Percentiles rank a stretch among this genome's conserved stretches.
These are phyloP conservation scores for Enteromius anoplus DNA, from an alignment of 2,797 vertebrate genomes.

Conservation along the genomic window DNA sequence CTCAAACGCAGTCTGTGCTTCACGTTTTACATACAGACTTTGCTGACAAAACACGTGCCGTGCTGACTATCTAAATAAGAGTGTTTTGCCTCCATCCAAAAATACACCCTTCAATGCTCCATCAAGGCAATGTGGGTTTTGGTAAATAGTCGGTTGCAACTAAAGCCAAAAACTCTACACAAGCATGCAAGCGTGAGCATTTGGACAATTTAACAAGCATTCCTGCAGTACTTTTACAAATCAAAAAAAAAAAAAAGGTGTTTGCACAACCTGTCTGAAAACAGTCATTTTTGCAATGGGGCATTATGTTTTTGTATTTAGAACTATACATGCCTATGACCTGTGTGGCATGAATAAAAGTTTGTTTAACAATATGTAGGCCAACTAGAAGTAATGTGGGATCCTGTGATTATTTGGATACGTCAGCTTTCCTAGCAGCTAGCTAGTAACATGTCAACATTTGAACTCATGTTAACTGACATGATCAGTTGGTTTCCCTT, in stretches of 20 bases:
- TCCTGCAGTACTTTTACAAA: not conserved
- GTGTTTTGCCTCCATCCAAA: constrained; percentile 32
- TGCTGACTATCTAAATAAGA: constrained; percentile 22
- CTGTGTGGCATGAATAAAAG: not conserved
- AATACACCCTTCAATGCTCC: constrained; percentile 1
- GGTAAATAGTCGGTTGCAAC: constrained; percentile 33
- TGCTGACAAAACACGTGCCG: constrained; percentile 24
- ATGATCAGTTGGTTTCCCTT: not conserved
- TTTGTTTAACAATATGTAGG: not conserved
- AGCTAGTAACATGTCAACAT: not conserved
- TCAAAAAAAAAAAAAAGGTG: too few relatives aligned
- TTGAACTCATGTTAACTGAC: not conserved
- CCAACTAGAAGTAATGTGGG: not conserved
- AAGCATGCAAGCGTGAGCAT: not conserved
- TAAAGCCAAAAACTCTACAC: not conserved
- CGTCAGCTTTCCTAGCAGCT: not conserved
- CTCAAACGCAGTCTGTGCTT: constrained; percentile 6
- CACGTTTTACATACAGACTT: constrained; percentile 12
- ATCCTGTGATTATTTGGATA: not conserved
- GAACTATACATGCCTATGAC: not conserved
- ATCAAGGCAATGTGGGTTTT: constrained; percentile 22
- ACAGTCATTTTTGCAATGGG: not conserved
- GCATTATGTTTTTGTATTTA: not conserved
- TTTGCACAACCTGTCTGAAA: constrained; percentile 11
- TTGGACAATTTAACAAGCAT: constrained; percentile 3